phyloP scores from a whole-genome alignment of 1,140 invertebrate species.

The Spodoptera frugiperda region DNA sequence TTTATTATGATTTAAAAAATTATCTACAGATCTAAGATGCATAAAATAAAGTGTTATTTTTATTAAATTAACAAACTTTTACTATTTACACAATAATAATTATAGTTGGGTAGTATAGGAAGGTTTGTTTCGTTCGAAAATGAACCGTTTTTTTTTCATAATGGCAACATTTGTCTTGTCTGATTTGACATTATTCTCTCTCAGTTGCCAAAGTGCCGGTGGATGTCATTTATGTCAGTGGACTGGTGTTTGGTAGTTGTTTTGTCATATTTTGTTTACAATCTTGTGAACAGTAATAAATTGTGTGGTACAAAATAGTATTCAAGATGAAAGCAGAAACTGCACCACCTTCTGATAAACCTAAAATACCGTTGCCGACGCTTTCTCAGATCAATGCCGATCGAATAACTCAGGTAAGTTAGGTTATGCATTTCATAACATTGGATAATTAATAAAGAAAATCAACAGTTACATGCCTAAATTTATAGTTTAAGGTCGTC shows the following conservation, averaged over 20 bases:
- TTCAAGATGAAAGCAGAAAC: constrained; percentile 73
- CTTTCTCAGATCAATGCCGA: constrained; percentile 95
- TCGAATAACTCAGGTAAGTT: constrained; percentile 91
- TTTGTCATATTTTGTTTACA: constrained; percentile 7
- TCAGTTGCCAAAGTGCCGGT: too few relatives aligned
- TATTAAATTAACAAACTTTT: too few relatives aligned
- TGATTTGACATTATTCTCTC: too few relatives aligned
- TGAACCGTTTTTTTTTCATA: too few relatives aligned
- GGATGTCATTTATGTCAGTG: not conserved
- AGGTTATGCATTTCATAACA: constrained; percentile 73
- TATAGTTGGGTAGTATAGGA: too few relatives aligned
- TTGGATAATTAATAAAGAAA: constrained; percentile 34
- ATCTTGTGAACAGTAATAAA: not conserved
- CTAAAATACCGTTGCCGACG: constrained; percentile 90
- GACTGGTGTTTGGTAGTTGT: not conserved
- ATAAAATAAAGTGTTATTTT: too few relatives aligned
- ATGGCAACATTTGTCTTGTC: too few relatives aligned
- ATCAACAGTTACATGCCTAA: not conserved
- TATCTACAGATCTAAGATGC: too few relatives aligned
- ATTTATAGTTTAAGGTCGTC: not conserved
- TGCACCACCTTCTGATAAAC: constrained; percentile 75
- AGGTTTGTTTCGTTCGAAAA: too few relatives aligned
- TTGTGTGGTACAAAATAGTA: not conserved
- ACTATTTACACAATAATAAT: too few relatives aligned
- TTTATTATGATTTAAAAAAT: too few relatives aligned